Conservation (phyloP, 2,888 invertebrate species). For the Abscondita cerata region DNA sequence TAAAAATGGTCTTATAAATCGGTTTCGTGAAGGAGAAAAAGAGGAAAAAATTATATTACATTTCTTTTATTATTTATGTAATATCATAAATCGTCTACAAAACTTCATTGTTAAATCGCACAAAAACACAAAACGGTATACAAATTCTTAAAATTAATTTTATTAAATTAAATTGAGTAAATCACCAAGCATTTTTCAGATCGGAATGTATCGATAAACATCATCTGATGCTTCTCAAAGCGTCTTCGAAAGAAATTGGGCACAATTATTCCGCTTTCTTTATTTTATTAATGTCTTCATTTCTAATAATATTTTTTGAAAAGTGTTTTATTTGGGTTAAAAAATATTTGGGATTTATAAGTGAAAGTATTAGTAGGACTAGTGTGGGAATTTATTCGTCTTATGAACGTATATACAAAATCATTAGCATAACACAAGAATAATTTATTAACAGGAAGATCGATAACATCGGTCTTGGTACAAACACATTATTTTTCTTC, state of each 20-base stretch:
- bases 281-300: too few relatives aligned
- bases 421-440: constrained; percentile 12
- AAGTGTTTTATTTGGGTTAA: not conserved
- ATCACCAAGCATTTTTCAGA: constrained; percentile 13
- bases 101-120: too few relatives aligned
- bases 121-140: not conserved
- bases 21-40: constrained; percentile 34
- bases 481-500: not conserved
- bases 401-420: not conserved
- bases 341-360: not conserved
- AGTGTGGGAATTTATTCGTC: constrained; percentile 7
- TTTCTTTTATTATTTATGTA: constrained; percentile 34
- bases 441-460: constrained; percentile 13
- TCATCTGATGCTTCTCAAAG: not conserved
- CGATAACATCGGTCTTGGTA: constrained; percentile 10
- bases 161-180: not conserved
- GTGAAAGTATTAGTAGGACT: constrained; percentile 2
- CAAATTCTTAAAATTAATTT: not conserved
- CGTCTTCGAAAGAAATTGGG: not conserved
- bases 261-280: too few relatives aligned
- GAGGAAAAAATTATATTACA: constrained; percentile 33
- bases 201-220: constrained; percentile 18
- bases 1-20: constrained; percentile 40
- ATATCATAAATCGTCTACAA: not conserved
- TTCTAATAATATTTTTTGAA: too few relatives aligned